Base-by-base conservation (phyloP, 2,888 invertebrate genomes). In the Leucozona laternaria region DNA sequence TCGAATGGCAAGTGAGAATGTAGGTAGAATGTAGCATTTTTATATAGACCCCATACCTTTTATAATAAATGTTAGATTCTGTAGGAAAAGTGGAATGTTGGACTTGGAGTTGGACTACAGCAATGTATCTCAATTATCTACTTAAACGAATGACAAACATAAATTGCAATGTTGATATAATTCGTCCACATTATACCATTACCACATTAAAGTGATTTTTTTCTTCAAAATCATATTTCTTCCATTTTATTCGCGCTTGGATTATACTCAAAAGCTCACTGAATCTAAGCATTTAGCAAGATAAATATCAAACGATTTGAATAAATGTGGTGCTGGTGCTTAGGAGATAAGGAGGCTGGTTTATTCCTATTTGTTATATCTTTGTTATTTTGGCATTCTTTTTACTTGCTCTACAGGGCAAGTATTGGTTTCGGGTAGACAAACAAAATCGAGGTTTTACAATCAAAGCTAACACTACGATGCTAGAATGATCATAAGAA, bases 131-230 rank as follows among this genome's bases (percentile, higher is more conserved):
- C 17, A 31, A 57, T 57, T 57, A 57, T 4, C 6, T 17, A 31
- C 31, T 34, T 57, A 17, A 57, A 34, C 3, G 17, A 57, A 57
- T 31, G 31, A 57, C 57, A 57, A 34, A 55, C 55, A 55, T 17
- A 28, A 55, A 57, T 57, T 34, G 31, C 53, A 28, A 8, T 28
- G 2, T 53, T 53, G 53, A 31, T 31, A 57, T 57, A 57, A 57
- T 31, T 31, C 57, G 11, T 57, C 57, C 31, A 34, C 31, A 34
- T n/a, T n/a, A n/a, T n/a, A n/a, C n/a, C n/a, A n/a, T 57, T 34
- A 57, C 8, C 25, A 53, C 53, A 53, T 53, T 53, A 8, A 53
- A 50, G 13, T 50, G 13, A 50, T 50, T 50, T 50, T 53, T 25
- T 22, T 50, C 25, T 50, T 6, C n/a, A n/a, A n/a, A 22, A 50